These are phyloP conservation scores for Austrolebias charrua DNA, from an alignment of 2,797 vertebrate species.

Conservation along the genomic window DNA sequence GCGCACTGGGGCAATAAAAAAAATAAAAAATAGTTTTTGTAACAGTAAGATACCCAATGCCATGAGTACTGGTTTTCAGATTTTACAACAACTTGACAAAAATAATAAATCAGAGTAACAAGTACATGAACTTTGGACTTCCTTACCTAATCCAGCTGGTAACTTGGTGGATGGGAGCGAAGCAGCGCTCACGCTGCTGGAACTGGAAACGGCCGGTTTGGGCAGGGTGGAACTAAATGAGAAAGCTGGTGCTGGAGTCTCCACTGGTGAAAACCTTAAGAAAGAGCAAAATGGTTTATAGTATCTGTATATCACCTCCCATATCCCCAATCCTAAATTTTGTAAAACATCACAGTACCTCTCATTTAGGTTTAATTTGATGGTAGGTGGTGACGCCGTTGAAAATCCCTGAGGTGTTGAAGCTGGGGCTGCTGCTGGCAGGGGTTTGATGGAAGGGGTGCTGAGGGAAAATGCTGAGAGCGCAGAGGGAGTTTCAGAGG, in stretches of 20 bases:
- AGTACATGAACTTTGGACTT: background rate
- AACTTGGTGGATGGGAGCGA: conserved; percentile 58
- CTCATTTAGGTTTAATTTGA: conserved; percentile 89
- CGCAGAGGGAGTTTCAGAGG: conserved; percentile 53
- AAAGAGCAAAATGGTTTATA: conserved; percentile 2
- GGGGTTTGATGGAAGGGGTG: conserved; percentile 53
- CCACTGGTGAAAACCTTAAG: conserved; percentile 81
- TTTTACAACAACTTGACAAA: background rate
- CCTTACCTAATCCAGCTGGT: conserved; percentile 55
- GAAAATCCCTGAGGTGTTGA: conserved; percentile 52
- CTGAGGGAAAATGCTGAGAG: conserved; percentile 71
- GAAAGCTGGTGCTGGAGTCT: conserved; percentile 72
- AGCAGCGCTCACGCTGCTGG: conserved; percentile 53
- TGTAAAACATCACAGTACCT: conserved; percentile 75
- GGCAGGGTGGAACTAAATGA: conserved; percentile 74
- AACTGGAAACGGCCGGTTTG: conserved; percentile 69
- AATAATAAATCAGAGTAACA: background rate
- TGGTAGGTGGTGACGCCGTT: conserved; percentile 64
- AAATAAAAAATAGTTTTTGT: conserved; percentile 17
- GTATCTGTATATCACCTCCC: background rate
- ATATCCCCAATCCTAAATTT: background rate
- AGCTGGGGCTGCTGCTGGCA: conserved; percentile 18
- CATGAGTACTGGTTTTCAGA: background rate
- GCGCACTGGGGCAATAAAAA: conserved; percentile 63
- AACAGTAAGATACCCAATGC: conserved; percentile 5